These are phyloP conservation scores for Lingula anatina DNA, from an alignment of 2,888 invertebrate species.

Conservation along the genomic window DNA sequence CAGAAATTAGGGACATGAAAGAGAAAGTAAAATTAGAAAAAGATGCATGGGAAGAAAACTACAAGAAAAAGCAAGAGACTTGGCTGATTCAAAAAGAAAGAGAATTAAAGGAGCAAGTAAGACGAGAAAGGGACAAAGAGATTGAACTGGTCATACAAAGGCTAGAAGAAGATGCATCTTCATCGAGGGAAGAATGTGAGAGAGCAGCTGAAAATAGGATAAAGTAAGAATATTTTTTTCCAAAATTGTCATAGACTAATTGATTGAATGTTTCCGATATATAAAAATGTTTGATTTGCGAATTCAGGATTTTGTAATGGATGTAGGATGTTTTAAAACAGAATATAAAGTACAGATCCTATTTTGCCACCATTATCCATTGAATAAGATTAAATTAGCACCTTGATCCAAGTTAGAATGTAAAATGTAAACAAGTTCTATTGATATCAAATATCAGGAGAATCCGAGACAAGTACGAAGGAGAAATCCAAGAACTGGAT, in stretches of 20 bases:
- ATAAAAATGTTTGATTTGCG: too few relatives aligned
- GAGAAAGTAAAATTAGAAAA: constrained; percentile 48
- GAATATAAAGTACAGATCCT: too few relatives aligned
- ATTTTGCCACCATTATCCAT: too few relatives aligned
- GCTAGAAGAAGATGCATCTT: constrained; percentile 48
- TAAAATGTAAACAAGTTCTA: too few relatives aligned
- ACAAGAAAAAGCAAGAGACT: constrained; percentile 51
- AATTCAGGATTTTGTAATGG: too few relatives aligned
- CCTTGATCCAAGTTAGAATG: too few relatives aligned
- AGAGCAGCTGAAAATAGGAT: constrained; percentile 47
- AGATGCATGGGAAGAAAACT: too few relatives aligned
- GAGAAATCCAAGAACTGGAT: constrained; percentile 50
- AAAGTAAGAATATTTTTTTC: too few relatives aligned
- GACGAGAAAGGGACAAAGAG: constrained; percentile 50
- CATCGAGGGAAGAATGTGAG: constrained; percentile 46
- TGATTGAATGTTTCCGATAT: too few relatives aligned
- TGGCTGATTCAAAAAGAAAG: constrained; percentile 44
- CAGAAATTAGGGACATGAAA: constrained; percentile 51
- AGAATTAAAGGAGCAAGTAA: constrained; percentile 46
- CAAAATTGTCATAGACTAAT: too few relatives aligned
- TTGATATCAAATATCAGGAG: constrained; percentile 46
- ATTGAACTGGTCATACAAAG: constrained; percentile 49
- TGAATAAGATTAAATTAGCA: too few relatives aligned
- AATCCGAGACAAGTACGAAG: constrained; percentile 50
- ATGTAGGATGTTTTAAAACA: too few relatives aligned